These are phyloP conservation scores for Byasa hedistus DNA, from an alignment of 2,888 invertebrate species.

Conservation along the genomic window DNA sequence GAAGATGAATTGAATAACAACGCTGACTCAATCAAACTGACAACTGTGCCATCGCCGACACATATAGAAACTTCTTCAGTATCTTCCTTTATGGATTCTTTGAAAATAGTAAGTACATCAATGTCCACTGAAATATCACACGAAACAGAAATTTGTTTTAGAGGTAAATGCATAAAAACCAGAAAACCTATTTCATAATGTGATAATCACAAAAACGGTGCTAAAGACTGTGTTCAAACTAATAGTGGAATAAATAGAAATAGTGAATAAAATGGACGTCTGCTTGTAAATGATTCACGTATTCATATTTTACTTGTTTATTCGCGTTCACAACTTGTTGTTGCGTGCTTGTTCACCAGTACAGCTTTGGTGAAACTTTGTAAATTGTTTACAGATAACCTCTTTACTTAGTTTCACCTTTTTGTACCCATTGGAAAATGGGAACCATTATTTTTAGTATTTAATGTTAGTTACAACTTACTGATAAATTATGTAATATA, in stretches of 20 bases:
- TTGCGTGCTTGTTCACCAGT: conserved; percentile 32
- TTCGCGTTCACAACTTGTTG: background rate
- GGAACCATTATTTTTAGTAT: conserved; percentile 34
- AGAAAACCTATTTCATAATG: conserved; percentile 64
- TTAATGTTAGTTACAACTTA: conserved; percentile 51
- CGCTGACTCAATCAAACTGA: conserved; percentile 36
- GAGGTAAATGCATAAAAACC: conserved; percentile 90
- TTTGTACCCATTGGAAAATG: conserved; percentile 34
- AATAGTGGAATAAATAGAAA: conserved; percentile 33
- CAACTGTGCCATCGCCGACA: conserved; percentile 40
- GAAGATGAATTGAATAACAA: conserved; percentile 33
- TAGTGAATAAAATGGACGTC: conserved; percentile 24
- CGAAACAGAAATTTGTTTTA: conserved; percentile 93
- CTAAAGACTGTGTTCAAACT: conserved; percentile 61
- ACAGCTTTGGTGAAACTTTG: conserved; percentile 66
- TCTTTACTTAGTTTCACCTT: conserved; percentile 75
- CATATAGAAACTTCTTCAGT: conserved; percentile 54
- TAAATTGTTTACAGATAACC: conserved; percentile 57
- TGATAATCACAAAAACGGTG: conserved; percentile 43
- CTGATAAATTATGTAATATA: conserved; percentile 43
- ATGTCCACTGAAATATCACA: conserved; percentile 90
- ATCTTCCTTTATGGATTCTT: conserved; percentile 74
- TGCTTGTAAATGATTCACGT: conserved; percentile 4
- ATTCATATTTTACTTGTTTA: conserved; percentile 31
- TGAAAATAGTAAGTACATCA: conserved; percentile 84